phyloP scores from a whole-genome alignment of 2,888 invertebrate genomes.

The Atherix ibis region DNA sequence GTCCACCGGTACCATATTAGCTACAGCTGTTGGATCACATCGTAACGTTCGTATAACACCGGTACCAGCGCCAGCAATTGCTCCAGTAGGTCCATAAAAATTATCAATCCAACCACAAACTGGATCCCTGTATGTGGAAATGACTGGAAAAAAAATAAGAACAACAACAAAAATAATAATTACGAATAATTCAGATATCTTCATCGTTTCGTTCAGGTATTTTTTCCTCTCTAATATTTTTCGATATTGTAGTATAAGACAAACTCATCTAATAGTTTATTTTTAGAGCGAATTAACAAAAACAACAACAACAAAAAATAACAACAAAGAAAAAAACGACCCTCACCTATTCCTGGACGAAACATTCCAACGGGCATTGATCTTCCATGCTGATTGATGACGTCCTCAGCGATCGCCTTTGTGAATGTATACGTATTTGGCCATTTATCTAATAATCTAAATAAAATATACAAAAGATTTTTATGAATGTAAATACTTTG shows the following conservation, averaged over 20 bases:
- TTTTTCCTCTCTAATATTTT: too few species aligned
- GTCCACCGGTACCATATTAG: conserved; percentile 66
- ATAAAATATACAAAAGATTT: too few species aligned
- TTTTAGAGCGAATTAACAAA: too few species aligned
- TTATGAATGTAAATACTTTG: background rate
- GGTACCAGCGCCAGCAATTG: conserved; percentile 54
- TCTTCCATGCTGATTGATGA: conserved; percentile 46
- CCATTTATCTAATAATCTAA: conserved; percentile 48
- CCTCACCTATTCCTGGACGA: conserved; percentile 68
- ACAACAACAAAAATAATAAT: conserved; percentile 1
- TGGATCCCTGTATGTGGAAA: conserved; percentile 56
- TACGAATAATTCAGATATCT: background rate
- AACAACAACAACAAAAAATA: too few species aligned
- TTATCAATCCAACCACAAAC: conserved; percentile 81
- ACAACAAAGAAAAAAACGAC: too few species aligned
- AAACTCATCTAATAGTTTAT: too few species aligned
- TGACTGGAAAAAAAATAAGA: conserved; percentile 30
- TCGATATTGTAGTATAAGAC: too few species aligned
- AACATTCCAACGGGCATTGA: conserved; percentile 69
- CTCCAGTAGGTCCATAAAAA: conserved; percentile 73
- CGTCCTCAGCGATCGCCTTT: conserved; percentile 74
- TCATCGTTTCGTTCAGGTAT: background rate
- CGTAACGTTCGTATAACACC: conserved; percentile 57
- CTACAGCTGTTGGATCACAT: conserved; percentile 47
- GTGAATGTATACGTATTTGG: conserved; percentile 89